Conservation (phyloP, 2,888 invertebrate genomes). For the Brassicogethes aeneus region DNA sequence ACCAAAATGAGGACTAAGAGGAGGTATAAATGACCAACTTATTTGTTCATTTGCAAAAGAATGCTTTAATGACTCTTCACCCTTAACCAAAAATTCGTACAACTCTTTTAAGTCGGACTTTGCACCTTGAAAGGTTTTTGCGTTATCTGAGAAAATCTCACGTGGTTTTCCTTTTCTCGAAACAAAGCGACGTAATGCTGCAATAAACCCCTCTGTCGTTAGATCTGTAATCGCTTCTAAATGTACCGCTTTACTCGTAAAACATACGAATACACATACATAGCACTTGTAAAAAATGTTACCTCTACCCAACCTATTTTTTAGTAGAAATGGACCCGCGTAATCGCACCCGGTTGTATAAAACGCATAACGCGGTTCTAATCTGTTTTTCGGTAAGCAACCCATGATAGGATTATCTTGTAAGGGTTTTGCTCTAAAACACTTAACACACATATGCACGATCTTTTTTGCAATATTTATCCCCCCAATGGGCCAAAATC, state of each 20-base stretch:
- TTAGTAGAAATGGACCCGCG: conserved; percentile 16
- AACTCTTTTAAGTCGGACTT: conserved; percentile 7
- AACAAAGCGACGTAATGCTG: conserved; percentile 13
- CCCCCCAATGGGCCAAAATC: conserved; percentile 14
- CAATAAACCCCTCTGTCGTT: conserved; percentile 14
- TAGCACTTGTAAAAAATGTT: conserved; percentile 13
- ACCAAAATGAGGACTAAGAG: neutral
- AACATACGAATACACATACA: conserved; percentile 18
- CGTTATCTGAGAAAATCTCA: conserved; percentile 13
- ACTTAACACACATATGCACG: conserved; percentile 14
- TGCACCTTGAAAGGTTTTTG: conserved; percentile 14
- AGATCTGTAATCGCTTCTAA: conserved; percentile 17
- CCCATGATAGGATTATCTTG: conserved; percentile 14
- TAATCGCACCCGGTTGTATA: conserved; percentile 15
- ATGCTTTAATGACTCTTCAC: neutral
- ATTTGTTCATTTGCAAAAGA: neutral
- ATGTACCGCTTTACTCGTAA: conserved; percentile 17
- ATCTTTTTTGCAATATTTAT: conserved; percentile 12
- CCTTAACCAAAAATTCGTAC: neutral
- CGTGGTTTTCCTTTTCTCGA: conserved; percentile 11
- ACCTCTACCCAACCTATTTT: conserved; percentile 10
- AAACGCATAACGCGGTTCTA: conserved; percentile 14
- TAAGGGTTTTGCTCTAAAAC: conserved; percentile 15
- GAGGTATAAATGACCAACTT: neutral
- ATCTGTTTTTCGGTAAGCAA: conserved; percentile 11